Evolutionary conservation across 2,113 vertebrate genomes (phyloP), one percentile per base, ranked within the genome.

Genomic region (Phaethornis superciliosus): DNA sequence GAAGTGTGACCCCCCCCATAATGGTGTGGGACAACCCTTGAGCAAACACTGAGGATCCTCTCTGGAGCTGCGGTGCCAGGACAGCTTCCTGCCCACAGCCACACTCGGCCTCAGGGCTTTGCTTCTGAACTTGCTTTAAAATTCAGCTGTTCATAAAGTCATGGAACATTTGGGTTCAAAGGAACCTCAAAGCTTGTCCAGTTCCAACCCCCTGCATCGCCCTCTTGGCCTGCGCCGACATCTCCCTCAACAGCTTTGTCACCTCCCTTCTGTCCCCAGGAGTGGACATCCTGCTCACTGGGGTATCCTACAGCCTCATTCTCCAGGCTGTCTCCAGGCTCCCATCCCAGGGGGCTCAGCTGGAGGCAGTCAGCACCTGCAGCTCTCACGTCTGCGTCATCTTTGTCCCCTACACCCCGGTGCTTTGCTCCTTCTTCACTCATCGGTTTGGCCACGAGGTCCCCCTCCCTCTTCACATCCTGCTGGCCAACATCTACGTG

Each of bases 211-310:
- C 18, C 19, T 20, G 19, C 20, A 47, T 47, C 3, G 97, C 97
- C 18, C 97, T 97, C 74, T 93, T 97, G 94, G 97, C 97, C 44
- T 98, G 96, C 8, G 97, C 96, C 1, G 97, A 98, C 77, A 97
- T 97, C 27, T 37, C 63, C 0, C 81, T 96, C 93, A 98, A 97
- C 0, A 97, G 97, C 46, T 93, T 98, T 44, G 94, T 95, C 1
- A 95, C 96, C 0, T 95, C 96, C 7, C 82, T 97, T 4, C 94
- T 97, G 27, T 97, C 96, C 65, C 94, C 96, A 0, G 97, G 97
- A 3, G 86, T 97, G 68, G 97, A 98, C 3, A 85, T 95, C 0
- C 75, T 93, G 75, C 96, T 97, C 30, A 90, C 97, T 4, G 71
- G 85, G 1, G 4, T 75, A 20, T 97, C 97, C 0, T 98, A 97